These are phyloP conservation scores for Cotesia congregata DNA, from an alignment of 2,888 invertebrate species.

Conservation along the genomic window DNA sequence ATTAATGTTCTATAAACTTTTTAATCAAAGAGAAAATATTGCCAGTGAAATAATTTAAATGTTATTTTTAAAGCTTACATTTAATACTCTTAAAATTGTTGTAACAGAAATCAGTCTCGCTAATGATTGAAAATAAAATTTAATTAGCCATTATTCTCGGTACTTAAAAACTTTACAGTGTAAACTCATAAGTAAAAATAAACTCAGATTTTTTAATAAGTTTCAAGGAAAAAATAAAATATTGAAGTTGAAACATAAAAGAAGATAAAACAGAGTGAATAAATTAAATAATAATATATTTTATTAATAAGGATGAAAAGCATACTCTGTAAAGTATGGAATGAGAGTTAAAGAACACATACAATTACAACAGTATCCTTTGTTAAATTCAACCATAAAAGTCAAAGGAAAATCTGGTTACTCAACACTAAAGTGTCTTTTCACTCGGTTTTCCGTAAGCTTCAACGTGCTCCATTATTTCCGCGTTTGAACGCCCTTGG, in stretches of 20 bases:
- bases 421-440: neutral
- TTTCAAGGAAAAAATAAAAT: too few relatives aligned
- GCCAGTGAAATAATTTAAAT: neutral
- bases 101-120: neutral
- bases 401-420: slow-evolving; percentile 7
- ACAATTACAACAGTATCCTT: neutral
- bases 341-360: neutral
- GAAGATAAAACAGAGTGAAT: too few relatives aligned
- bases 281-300: too few relatives aligned
- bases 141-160: neutral
- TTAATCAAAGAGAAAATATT: too few relatives aligned
- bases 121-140: neutral
- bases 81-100: neutral
- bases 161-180: neutral
- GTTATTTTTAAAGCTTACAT: neutral
- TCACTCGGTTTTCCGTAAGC: neutral
- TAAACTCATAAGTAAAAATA: too few relatives aligned
- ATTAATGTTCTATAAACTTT: too few relatives aligned
- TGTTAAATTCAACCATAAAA: neutral
- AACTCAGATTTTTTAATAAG: too few relatives aligned
- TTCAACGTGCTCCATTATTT: slow-evolving; percentile 9
- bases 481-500: neutral
- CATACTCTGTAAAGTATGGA: too few relatives aligned
- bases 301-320: too few relatives aligned
- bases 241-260: too few relatives aligned